phyloP scores from a whole-genome alignment of 2,113 vertebrate genomes.

The Pelodiscus sinensis region DNA sequence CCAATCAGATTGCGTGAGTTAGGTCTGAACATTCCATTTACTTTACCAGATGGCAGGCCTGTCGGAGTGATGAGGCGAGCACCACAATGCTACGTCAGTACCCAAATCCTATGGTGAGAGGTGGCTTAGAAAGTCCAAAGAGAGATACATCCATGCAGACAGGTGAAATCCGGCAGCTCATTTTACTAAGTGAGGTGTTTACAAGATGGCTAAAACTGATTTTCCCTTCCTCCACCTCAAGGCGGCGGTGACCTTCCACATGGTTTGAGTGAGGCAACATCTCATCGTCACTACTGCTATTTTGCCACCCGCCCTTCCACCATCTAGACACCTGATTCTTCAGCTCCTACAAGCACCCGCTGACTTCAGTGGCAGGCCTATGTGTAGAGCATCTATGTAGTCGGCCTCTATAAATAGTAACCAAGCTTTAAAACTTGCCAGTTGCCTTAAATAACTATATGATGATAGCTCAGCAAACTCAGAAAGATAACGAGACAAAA shows the following conservation, averaged over 20 bases:
- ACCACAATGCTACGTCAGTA: neutral
- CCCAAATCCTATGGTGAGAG: neutral
- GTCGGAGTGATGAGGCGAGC: neutral
- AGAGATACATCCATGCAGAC: neutral
- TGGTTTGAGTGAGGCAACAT: neutral
- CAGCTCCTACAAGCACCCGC: neutral
- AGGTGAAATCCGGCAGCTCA: rapidly evolving
- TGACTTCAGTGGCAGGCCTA: neutral
- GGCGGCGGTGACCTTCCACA: neutral
- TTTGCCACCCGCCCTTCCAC: neutral
- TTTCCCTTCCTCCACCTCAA: rapidly evolving
- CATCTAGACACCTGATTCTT: neutral
- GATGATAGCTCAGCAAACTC: neutral
- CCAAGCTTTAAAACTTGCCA: neutral
- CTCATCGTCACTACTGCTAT: neutral
- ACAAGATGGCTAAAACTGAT: neutral
- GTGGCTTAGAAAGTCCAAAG: neutral
- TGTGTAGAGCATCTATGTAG: neutral
- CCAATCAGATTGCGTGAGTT: neutral
- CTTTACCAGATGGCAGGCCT: neutral
- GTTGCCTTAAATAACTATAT: neutral
- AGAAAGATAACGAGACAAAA: too few relatives aligned
- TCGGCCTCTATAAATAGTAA: neutral
- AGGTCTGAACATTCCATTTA: rapidly evolving
- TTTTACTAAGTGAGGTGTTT: neutral